Conservation (phyloP, 1,140 invertebrate species). For the Drosophila ironensis region DNA sequence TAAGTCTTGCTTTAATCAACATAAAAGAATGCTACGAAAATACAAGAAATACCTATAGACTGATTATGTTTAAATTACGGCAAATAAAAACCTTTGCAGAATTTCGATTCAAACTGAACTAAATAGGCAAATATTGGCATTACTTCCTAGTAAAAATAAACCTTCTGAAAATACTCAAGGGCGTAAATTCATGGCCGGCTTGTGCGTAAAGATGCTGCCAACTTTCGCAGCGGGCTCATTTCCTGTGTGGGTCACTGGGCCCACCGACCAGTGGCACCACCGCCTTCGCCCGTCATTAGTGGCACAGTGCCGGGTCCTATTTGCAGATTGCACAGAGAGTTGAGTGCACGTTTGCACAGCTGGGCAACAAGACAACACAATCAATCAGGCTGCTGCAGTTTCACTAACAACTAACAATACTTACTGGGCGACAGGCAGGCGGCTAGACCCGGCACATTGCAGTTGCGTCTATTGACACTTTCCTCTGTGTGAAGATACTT, state of each 20-base stretch:
- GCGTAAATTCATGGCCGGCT: too few relatives aligned
- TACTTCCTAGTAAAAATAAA: too few relatives aligned
- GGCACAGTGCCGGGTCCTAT: slow-evolving; percentile 1
- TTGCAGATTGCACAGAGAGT: slow-evolving; percentile 1
- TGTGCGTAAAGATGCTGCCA: too few relatives aligned
- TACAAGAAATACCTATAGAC: too few relatives aligned
- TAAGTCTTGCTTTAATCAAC: too few relatives aligned
- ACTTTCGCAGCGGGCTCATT: slow-evolving; percentile 1
- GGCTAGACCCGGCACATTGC: slow-evolving; percentile 33
- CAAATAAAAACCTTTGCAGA: too few relatives aligned
- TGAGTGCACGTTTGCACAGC: slow-evolving; percentile 7
- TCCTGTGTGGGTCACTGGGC: slow-evolving; percentile 8
- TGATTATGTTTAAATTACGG: neutral
- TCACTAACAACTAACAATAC: slow-evolving; percentile 39
- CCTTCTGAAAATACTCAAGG: too few relatives aligned
- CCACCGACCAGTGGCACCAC: neutral
- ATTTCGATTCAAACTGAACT: too few relatives aligned
- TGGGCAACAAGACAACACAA: slow-evolving; percentile 16
- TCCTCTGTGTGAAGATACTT: slow-evolving; percentile 34
- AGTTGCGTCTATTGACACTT: slow-evolving; percentile 66
- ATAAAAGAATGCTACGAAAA: too few relatives aligned
- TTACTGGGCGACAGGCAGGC: neutral
- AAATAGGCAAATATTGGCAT: too few relatives aligned
- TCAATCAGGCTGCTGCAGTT: slow-evolving; percentile 57
- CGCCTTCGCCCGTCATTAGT: slow-evolving; percentile 14